Percentiles rank a stretch among this genome's conserved stretches.
Conservation (phyloP, 2,113 vertebrate genomes). For the Phyllostomus hastatus region DNA sequence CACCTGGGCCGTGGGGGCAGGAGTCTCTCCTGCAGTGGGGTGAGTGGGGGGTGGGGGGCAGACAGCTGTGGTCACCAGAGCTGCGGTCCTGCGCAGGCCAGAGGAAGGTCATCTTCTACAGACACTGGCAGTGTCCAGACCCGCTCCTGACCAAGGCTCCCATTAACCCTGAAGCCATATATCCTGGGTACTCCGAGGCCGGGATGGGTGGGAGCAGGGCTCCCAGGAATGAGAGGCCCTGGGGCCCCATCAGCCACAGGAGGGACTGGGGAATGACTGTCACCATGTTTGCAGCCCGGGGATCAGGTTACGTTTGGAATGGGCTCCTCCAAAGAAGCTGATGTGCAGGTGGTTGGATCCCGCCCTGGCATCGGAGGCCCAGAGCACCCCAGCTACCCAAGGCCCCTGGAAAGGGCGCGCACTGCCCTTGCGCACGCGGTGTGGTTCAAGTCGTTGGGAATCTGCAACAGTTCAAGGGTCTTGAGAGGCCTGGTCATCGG, state of each 20-base stretch:
- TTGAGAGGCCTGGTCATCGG: neutral
- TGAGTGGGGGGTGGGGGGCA: too few relatives aligned
- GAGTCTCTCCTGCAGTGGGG: neutral
- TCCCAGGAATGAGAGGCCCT: neutral
- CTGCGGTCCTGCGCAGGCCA: neutral
- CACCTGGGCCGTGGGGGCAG: neutral
- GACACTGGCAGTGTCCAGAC: fast-evolving
- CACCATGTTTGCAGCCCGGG: neutral
- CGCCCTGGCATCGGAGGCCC: neutral
- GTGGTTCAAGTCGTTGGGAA: neutral
- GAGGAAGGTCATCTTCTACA: neutral
- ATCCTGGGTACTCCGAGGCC: neutral
- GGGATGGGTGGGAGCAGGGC: neutral
- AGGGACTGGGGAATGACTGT: neutral
- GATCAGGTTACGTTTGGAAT: neutral
- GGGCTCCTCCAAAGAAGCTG: neutral
- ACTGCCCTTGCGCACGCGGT: neutral
- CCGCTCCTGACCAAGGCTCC: neutral
- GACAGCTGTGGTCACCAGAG: neutral
- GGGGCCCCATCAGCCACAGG: neutral
- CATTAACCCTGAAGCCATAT: too few relatives aligned
- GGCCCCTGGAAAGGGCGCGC: fast-evolving
- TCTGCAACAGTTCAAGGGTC: neutral
- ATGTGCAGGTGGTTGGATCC: neutral
- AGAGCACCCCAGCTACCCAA: neutral